Evolutionary conservation across 2,888 invertebrate genomes (phyloP).

Genomic region (Synanthedon tipuliformis): DNA sequence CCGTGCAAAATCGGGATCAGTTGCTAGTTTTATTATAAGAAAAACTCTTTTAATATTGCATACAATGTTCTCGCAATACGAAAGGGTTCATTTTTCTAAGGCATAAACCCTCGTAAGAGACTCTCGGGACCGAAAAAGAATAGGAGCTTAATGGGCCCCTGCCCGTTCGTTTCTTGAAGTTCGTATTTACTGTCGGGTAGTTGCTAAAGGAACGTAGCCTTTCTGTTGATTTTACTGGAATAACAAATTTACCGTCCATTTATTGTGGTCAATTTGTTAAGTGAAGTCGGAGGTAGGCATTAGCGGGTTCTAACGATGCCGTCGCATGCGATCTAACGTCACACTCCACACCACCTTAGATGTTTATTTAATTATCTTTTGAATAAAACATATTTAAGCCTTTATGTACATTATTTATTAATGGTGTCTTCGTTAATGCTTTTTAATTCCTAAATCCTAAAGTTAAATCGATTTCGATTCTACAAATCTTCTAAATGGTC

Average conservation of each 20-base stretch:
- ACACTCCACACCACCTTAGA: slow-evolving; percentile 17
- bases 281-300: slow-evolving; percentile 44
- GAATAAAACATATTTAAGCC: neutral
- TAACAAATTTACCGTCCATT: slow-evolving; percentile 17
- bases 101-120: neutral
- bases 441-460: too few species aligned
- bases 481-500: too few species aligned
- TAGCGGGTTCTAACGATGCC: slow-evolving; percentile 42
- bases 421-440: too few species aligned
- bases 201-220: neutral
- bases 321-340: slow-evolving; percentile 37
- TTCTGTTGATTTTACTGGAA: slow-evolving; percentile 2
- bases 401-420: neutral
- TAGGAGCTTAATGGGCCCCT: neutral
- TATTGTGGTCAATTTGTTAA: slow-evolving; percentile 52
- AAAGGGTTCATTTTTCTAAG: neutral
- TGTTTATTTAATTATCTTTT: slow-evolving; percentile 20
- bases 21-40: too few species aligned
- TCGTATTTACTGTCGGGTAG: neutral
- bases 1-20: too few species aligned
- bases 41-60: too few species aligned
- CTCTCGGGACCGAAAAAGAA: neutral
- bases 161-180: neutral
- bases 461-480: too few species aligned
- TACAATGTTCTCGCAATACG: too few species aligned